A percentile compares a stretch with the other conserved stretches of the same genome.
Evolutionary conservation across 1,140 invertebrate species (phyloP).

Genomic region (Campoletis sonorensis): DNA sequence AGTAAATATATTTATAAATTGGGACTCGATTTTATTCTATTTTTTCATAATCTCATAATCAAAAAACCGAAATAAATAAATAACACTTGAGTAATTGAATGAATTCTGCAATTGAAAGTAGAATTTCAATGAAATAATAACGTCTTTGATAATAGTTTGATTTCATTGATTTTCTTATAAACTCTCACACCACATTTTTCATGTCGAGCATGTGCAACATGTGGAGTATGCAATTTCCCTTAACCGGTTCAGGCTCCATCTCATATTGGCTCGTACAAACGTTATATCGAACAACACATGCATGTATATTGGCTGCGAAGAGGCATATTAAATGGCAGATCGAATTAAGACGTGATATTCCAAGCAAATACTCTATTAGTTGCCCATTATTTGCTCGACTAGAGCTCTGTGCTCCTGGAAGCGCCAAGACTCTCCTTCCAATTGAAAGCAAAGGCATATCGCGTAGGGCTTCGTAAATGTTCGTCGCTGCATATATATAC

Average conservation of each 20-base stretch:
- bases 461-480: not conserved
- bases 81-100: too few species aligned
- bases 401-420: conserved; percentile 19
- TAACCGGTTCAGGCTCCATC: not conserved
- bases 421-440: too few species aligned
- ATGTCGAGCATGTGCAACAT: not conserved
- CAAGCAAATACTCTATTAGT: conserved; percentile 70
- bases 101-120: too few species aligned
- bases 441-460: not conserved
- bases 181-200: too few species aligned
- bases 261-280: not conserved
- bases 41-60: too few species aligned
- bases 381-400: conserved; percentile 64
- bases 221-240: conserved; percentile 14
- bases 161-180: too few species aligned
- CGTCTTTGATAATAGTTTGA: too few species aligned
- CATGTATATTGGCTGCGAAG: conserved; percentile 45
- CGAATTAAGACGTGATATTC: conserved; percentile 62
- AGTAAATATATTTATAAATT: too few species aligned
- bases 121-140: too few species aligned
- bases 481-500: not conserved
- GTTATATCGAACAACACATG: not conserved
- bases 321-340: conserved; percentile 67
- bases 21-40: too few species aligned
- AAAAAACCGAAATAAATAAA: too few species aligned